A percentile compares a stretch with the other conserved stretches of the same genome.
These are phyloP conservation scores for Lutjanus erythropterus DNA, from an alignment of 2,113 vertebrate genomes.

Conservation along the genomic window DNA sequence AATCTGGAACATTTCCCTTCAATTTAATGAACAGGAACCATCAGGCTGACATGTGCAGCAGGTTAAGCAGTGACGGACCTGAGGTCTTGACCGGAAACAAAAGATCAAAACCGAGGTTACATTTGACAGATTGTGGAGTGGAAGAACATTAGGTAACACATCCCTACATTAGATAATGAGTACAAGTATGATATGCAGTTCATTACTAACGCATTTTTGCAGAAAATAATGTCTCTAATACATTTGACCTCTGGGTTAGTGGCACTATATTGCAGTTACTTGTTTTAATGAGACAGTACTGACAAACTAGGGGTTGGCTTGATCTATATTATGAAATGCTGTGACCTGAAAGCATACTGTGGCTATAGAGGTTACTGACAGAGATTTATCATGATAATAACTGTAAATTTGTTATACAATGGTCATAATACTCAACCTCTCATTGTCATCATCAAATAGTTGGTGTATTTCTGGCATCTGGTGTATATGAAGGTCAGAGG, in stretches of 20 bases:
- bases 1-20: background rate
- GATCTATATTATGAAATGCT: constrained; percentile 51
- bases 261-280: background rate
- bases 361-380: constrained; percentile 10
- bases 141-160: constrained; percentile 30
- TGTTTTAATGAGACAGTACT: constrained; percentile 33
- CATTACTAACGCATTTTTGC: constrained; percentile 1
- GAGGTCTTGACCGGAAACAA: background rate
- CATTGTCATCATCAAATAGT: constrained; percentile 53
- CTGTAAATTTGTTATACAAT: constrained; percentile 57
- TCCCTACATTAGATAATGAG: constrained; percentile 11
- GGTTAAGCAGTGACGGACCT: background rate
- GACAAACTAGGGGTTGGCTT: constrained; percentile 2
- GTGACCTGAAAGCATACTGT: constrained; percentile 11
- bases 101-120: constrained; percentile 9
- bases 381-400: constrained; percentile 49
- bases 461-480: constrained; percentile 48
- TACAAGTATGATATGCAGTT: constrained; percentile 11
- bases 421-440: constrained; percentile 40
- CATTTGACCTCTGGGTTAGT: constrained; percentile 9
- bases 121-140: constrained; percentile 19
- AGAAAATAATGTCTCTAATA: constrained; percentile 16
- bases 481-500: constrained; percentile 42
- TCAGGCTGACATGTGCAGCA: constrained; percentile 2
- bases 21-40: constrained; percentile 28